Base-by-base conservation (phyloP, 1,140 invertebrate species). In the Drosophila carrolli region DNA sequence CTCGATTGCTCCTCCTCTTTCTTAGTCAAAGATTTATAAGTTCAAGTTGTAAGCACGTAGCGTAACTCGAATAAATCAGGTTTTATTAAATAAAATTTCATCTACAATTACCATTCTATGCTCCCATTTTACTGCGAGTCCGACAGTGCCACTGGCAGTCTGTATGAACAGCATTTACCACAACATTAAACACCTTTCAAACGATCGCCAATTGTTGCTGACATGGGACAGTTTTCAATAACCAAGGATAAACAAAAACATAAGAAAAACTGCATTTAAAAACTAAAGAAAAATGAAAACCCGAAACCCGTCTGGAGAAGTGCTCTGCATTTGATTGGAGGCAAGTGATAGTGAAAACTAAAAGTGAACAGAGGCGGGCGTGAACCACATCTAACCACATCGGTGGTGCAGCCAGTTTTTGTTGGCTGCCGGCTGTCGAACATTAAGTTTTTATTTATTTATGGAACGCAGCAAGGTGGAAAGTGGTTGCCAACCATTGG, bases 361-460 rank as follows among this genome's bases (percentile, higher is more conserved):
- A 48, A 29, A 48, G 47, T 63, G 44, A 88, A 66, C 47, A 8
- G 65, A 65, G 65, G 60, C 65, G 65, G 65, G 46, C 61, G 65
- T 68, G 65, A 67, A 67, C 65, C 47, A 65, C 38, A 65, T 65
- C 40, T 27, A 63, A 85, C 72, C 81, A 65, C 58, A 72, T 19
- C 6, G 27, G 51, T 46, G 60, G 48, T 62, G 53, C 43, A 73
- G 60, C 78, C 37, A 75, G 78, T 85, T 85, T 86, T 65, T 82
- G 32, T 67, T 67, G 68, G 8, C 32, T 19, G 46, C 41, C 53
- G 13, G 48, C 41, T 50, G 74, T 82, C 60, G 63, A 78, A 82
- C 68, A 82, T 82, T 78, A 67, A 75, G 75, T 78, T 88, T 73
- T 62, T 70, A 79, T 83, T 79, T 83, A 89, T 88, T 89, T 83